A percentile compares a stretch with the other conserved stretches of the same genome.
Evolutionary conservation across 2,888 invertebrate species (phyloP).

Genomic region (Drosophila meridionalis): DNA sequence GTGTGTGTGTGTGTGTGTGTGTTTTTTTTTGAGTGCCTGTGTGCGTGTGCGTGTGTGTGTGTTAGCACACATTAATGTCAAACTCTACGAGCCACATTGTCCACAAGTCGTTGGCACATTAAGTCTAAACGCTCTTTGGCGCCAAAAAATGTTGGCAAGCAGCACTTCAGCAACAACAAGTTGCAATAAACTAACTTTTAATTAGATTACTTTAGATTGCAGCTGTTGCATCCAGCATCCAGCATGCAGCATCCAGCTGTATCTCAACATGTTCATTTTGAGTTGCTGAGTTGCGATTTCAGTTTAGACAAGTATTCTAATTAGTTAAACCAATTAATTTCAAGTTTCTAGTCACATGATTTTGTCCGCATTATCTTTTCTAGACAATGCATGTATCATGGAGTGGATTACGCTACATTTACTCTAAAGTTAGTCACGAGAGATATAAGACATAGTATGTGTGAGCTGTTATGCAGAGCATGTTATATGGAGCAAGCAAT

Average conservation of each 20-base stretch:
- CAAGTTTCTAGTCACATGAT: not conserved
- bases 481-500: not conserved
- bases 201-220: constrained; percentile 67
- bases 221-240: constrained; percentile 62
- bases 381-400: not conserved
- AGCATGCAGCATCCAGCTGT: not conserved
- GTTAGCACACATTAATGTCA: constrained; percentile 2
- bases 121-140: constrained; percentile 40
- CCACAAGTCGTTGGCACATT: constrained; percentile 3
- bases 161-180: constrained; percentile 62
- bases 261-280: not conserved
- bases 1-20: not conserved
- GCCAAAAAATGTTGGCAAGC: constrained; percentile 45
- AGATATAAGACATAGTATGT: not conserved
- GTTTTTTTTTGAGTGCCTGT: not conserved
- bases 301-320: constrained; percentile 2
- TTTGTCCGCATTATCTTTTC: not conserved
- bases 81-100: constrained; percentile 3
- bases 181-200: constrained; percentile 69
- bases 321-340: constrained; percentile 2
- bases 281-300: not conserved
- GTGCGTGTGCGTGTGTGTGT: constrained; percentile 12
- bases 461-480: not conserved
- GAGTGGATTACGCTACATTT: not conserved
- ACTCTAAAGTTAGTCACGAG: not conserved